Conservation (phyloP, 1,140 invertebrate species). For the Lordiphosa clarofinis region DNA sequence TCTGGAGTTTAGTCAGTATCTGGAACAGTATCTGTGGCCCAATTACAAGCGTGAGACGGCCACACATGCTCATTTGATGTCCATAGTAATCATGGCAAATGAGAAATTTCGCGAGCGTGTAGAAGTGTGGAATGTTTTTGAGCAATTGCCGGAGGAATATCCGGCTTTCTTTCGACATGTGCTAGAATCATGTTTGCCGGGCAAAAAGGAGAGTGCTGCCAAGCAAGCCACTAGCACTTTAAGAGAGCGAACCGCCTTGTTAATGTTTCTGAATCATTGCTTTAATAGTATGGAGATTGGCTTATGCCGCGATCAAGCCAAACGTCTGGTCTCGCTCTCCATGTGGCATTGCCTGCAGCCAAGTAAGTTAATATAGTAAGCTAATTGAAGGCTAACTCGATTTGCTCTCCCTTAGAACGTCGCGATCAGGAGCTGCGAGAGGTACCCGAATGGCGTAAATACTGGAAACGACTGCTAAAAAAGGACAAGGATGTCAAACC, state of each 20-base stretch:
- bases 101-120: constrained; percentile 98
- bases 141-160: constrained; percentile 90
- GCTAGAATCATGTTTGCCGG: constrained; percentile 82
- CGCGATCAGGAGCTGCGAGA: constrained; percentile 92
- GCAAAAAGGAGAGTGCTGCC: background rate
- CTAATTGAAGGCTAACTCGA: background rate
- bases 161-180: constrained; percentile 93
- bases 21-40: constrained; percentile 99
- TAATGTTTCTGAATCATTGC: constrained; percentile 97
- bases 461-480: constrained; percentile 92
- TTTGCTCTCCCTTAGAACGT: constrained; percentile 80
- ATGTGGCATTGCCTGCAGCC: constrained; percentile 96
- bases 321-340: constrained; percentile 93
- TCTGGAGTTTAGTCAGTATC: constrained; percentile 97
- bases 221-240: constrained; percentile 80
- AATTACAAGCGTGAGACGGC: constrained; percentile 88
- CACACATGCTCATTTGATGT: constrained; percentile 92
- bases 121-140: constrained; percentile 96
- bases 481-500: constrained; percentile 84
- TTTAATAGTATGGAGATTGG: constrained; percentile 98
- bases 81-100: constrained; percentile 98
- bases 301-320: constrained; percentile 94
- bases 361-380: constrained; percentile 80
- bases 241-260: constrained; percentile 91
- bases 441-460: constrained; percentile 94